These are phyloP conservation scores for Serripes groenlandicus DNA, from an alignment of 2,888 invertebrate genomes.

Conservation along the genomic window DNA sequence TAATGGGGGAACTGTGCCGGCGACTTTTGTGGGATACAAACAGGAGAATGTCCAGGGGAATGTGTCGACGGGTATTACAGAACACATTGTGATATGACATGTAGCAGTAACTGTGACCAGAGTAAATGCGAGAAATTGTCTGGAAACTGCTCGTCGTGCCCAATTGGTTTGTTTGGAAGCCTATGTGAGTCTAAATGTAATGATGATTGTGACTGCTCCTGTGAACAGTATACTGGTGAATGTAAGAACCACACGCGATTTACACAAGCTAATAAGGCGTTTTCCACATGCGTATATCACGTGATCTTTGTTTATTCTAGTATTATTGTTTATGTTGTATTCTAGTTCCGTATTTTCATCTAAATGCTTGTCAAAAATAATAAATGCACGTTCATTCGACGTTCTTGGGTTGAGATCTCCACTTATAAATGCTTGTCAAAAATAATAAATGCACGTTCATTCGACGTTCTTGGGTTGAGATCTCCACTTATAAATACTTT, in stretches of 20 bases:
- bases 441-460: too few relatives aligned
- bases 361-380: too few relatives aligned
- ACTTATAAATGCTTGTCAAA: too few relatives aligned
- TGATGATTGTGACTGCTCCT: slow-evolving; percentile 26
- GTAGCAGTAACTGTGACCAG: slow-evolving; percentile 39
- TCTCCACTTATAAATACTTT: too few relatives aligned
- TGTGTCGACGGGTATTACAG: slow-evolving; percentile 55
- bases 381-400: too few relatives aligned
- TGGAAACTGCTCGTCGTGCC: slow-evolving; percentile 47
- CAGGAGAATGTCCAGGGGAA: slow-evolving; percentile 37
- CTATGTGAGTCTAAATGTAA: slow-evolving; percentile 35
- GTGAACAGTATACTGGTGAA: slow-evolving; percentile 38
- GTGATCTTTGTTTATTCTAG: too few relatives aligned
- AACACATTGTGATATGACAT: slow-evolving; percentile 29
- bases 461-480: too few relatives aligned
- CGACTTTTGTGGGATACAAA: slow-evolving; percentile 39
- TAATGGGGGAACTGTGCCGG: too few relatives aligned
- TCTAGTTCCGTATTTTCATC: too few relatives aligned
- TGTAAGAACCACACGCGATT: slow-evolving; percentile 28
- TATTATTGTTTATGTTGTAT: too few relatives aligned
- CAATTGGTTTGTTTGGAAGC: slow-evolving; percentile 27
- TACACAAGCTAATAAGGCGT: neutral
- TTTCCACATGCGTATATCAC: too few relatives aligned
- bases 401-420: too few relatives aligned
- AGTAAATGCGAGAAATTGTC: slow-evolving; percentile 18